Conservation (phyloP, 2,113 vertebrate genomes). For the Anser cygnoides region DNA sequence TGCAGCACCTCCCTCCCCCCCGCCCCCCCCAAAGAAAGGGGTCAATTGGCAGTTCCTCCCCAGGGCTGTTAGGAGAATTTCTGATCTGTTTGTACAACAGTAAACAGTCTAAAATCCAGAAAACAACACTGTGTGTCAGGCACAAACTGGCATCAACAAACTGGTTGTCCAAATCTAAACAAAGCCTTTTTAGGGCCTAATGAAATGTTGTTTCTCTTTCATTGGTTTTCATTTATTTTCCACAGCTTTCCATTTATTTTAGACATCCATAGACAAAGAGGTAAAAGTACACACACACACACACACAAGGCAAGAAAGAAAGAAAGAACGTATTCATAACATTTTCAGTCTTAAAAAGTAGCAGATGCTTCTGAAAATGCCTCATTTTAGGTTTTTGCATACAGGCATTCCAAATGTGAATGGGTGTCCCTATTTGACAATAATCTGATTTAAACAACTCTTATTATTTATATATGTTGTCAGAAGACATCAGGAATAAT, state of each 20-base stretch:
- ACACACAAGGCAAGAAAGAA: background rate
- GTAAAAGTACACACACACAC: background rate
- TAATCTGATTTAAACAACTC: background rate
- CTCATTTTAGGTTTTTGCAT: background rate
- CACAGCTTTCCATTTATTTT: background rate
- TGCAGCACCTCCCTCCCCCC: background rate
- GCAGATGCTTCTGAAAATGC: background rate
- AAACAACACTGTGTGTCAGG: background rate
- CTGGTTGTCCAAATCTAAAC: background rate
- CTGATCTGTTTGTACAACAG: background rate
- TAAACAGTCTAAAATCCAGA: slow-evolving; percentile 6
- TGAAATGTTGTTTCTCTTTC: background rate
- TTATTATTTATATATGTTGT: background rate
- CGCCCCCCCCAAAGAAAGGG: rapidly evolving
- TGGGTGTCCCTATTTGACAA: background rate
- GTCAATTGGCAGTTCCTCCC: background rate
- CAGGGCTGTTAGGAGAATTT: background rate
- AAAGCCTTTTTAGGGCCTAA: background rate
- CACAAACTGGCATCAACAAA: background rate
- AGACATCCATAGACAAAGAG: background rate
- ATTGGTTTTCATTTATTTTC: background rate
- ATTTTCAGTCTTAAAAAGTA: background rate
- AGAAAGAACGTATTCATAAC: background rate
- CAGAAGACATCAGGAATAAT: background rate
- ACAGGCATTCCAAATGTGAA: background rate